Conservation (phyloP, 2,888 invertebrate species). For the Pyrochroa serraticornis region DNA sequence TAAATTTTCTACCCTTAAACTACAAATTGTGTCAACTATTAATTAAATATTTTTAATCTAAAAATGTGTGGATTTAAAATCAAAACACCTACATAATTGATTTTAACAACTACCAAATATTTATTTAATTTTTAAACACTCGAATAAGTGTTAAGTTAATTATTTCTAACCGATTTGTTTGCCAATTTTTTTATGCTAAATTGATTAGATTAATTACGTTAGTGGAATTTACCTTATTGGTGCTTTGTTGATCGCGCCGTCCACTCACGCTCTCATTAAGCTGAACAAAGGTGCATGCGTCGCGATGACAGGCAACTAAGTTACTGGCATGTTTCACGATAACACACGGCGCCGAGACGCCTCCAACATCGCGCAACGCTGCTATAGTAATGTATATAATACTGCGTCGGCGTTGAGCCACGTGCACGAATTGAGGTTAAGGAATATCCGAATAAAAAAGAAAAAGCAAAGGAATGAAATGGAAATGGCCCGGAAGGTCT, state of each 20-base stretch:
- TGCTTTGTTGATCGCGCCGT: not conserved
- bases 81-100: too few relatives aligned
- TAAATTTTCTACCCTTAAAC: too few relatives aligned
- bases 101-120: too few relatives aligned
- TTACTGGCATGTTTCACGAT: conserved; percentile 23
- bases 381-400: not conserved
- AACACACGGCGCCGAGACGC: conserved; percentile 23
- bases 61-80: too few relatives aligned
- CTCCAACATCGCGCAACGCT: conserved; percentile 15
- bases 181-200: too few relatives aligned
- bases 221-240: too few relatives aligned
- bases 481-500: conserved; percentile 14
- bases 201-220: too few relatives aligned
- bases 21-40: too few relatives aligned
- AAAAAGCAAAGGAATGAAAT: not conserved
- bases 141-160: too few relatives aligned
- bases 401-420: conserved; percentile 33
- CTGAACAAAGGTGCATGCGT: conserved; percentile 3
- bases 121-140: too few relatives aligned
- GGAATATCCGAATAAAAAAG: not conserved
- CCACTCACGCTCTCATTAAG: not conserved
- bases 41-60: too few relatives aligned
- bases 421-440: conserved; percentile 32
- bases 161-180: conserved; percentile 2
- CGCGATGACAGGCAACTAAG: conserved; percentile 17